Percentiles rank a stretch among this genome's conserved stretches.
phyloP scores from a whole-genome alignment of 53 echinoderm and acorn worm genomes.

The Temnopleurus reevesii region DNA sequence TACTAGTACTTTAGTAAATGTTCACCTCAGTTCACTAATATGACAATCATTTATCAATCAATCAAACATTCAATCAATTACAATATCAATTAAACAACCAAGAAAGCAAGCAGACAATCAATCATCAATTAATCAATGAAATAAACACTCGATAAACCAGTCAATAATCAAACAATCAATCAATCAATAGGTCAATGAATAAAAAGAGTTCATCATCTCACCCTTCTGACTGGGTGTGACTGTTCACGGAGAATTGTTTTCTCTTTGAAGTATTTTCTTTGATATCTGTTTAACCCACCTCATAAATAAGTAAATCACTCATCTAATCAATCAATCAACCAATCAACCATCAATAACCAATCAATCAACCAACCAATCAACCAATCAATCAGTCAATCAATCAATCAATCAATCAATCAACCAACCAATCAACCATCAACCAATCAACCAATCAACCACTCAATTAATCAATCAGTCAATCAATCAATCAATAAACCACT shows the following conservation, averaged over 20 bases:
- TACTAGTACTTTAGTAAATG: too few relatives aligned
- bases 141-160: neutral
- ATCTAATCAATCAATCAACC: neutral
- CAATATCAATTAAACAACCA: neutral
- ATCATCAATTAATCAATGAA: neutral
- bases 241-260: conserved; percentile 71
- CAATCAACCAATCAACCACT: neutral
- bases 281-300: conserved; percentile 64
- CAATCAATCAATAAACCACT: neutral
- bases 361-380: conserved; percentile 63
- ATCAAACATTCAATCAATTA: too few relatives aligned
- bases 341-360: neutral
- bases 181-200: neutral
- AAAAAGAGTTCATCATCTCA: conserved; percentile 2
- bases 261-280: conserved; percentile 85
- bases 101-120: neutral
- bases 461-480: too few relatives aligned
- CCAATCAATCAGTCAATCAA: too few relatives aligned
- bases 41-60: too few relatives aligned
- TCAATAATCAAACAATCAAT: neutral
- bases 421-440: neutral
- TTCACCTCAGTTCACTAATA: too few relatives aligned
- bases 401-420: neutral
- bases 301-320: too few relatives aligned
- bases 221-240: conserved; percentile 79